A percentile compares a stretch with the other conserved stretches of the same genome.
phyloP scores from a whole-genome alignment of 2,113 vertebrate genomes.

The Tachuris rubrigastra region DNA sequence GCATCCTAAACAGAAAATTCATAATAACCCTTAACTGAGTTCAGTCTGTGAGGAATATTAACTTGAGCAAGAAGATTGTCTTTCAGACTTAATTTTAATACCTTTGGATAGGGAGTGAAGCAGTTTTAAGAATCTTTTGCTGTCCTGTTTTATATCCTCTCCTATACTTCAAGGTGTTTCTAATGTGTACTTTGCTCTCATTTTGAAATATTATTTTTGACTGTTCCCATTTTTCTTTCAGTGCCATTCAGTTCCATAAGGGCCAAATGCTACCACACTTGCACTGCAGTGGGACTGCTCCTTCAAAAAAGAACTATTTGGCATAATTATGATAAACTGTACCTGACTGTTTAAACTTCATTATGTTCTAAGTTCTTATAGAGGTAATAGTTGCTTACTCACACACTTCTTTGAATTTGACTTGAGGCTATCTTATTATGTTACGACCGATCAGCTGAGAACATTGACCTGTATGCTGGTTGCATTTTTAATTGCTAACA shows the following conservation, averaged over 20 bases:
- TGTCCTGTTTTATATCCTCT: conserved; percentile 53
- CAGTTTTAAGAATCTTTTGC: background rate
- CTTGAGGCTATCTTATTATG: conserved; percentile 41
- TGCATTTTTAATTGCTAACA: conserved; percentile 51
- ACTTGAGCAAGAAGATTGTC: background rate
- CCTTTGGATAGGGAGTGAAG: background rate
- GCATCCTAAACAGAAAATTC: background rate
- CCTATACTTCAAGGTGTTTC: conserved; percentile 44
- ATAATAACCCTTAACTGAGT: background rate
- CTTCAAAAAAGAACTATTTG: conserved; percentile 13
- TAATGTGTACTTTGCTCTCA: conserved; percentile 44
- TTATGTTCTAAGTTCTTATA: conserved; percentile 17
- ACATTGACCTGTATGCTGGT: conserved; percentile 37
- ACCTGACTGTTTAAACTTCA: conserved; percentile 12
- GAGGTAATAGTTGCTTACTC: conserved; percentile 53
- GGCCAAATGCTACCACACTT: background rate
- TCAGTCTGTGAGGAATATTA: background rate
- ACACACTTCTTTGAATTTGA: conserved; percentile 42
- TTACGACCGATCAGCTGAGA: conserved; percentile 2
- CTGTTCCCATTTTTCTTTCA: conserved; percentile 54
- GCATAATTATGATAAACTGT: conserved; percentile 29
- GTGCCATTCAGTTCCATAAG: background rate
- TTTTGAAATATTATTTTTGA: conserved; percentile 65
- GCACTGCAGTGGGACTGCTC: conserved; percentile 17
- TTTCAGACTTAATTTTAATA: background rate